Percentiles rank a stretch among this genome's conserved stretches.
These are phyloP conservation scores for Drosophila conformis DNA, from an alignment of 2,888 invertebrate species.

Conservation along the genomic window DNA sequence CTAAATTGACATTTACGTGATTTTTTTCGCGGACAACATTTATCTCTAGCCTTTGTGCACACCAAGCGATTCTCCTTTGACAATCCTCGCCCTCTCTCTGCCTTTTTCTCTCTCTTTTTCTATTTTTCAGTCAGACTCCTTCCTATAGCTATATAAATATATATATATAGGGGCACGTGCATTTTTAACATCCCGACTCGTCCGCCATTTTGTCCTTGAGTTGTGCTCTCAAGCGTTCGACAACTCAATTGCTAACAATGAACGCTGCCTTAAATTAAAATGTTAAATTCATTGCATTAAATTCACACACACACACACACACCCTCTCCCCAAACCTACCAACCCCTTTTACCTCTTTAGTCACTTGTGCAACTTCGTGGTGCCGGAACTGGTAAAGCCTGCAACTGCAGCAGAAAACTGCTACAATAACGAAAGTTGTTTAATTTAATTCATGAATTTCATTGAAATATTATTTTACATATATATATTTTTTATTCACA, in stretches of 20 bases:
- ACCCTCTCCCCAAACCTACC: background rate
- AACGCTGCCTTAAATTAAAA: constrained; percentile 45
- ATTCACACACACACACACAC: background rate
- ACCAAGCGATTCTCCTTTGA: background rate
- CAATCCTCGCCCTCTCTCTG: background rate
- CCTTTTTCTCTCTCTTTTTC: background rate
- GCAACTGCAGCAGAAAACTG: constrained; percentile 19
- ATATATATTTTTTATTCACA: background rate
- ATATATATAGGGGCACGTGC: background rate
- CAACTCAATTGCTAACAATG: constrained; percentile 54
- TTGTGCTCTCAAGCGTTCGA: constrained; percentile 23
- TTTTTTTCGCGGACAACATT: constrained; percentile 10
- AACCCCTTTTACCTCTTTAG: background rate
- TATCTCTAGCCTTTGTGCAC: constrained; percentile 6
- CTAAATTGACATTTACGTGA: constrained; percentile 53
- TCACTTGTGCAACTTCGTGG: constrained; percentile 52
- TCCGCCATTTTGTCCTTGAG: constrained; percentile 25
- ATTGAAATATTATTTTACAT: constrained; percentile 48
- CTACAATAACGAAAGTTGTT: constrained; percentile 41
- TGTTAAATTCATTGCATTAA: constrained; percentile 23
- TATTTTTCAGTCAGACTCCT: background rate
- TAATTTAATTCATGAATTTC: constrained; percentile 65
- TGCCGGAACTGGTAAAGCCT: constrained; percentile 66
- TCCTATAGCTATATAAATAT: background rate
- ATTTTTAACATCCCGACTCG: background rate